A percentile compares a stretch with the other conserved stretches of the same genome.
These are phyloP conservation scores for Emydoidea blandingii DNA, from an alignment of 2,797 vertebrate genomes.

Conservation along the genomic window DNA sequence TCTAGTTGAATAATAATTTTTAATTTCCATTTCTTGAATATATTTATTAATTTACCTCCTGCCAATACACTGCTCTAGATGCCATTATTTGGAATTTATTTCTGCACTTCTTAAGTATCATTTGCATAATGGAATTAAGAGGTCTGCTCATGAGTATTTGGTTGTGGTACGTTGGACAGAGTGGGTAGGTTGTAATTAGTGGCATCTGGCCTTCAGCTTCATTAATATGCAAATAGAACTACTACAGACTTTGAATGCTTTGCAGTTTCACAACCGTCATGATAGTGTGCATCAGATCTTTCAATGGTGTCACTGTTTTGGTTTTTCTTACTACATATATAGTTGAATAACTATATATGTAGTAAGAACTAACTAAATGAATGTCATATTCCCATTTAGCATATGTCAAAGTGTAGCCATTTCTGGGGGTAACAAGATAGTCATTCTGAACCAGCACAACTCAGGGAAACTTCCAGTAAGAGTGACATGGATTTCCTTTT, in stretches of 20 bases:
- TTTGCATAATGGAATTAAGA: slow-evolving; percentile 97
- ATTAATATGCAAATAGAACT: slow-evolving; percentile 97
- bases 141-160: slow-evolving; percentile 89
- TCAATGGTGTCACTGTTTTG: not conserved
- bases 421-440: not conserved
- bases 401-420: not conserved
- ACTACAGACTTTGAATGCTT: slow-evolving; percentile 85
- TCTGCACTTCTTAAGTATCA: slow-evolving; percentile 85
- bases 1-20: slow-evolving; percentile 81
- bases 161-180: slow-evolving; percentile 91
- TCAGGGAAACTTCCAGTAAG: not conserved
- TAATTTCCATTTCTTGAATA: slow-evolving; percentile 81
- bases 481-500: not conserved
- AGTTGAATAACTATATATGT: not conserved
- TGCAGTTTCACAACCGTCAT: slow-evolving; percentile 42
- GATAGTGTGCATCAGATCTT: slow-evolving; percentile 26
- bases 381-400: not conserved
- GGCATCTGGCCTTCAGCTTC: slow-evolving; percentile 95
- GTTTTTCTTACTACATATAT: not conserved
- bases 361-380: slow-evolving; percentile 10
- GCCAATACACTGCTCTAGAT: slow-evolving; percentile 80
- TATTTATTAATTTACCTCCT: slow-evolving; percentile 85
- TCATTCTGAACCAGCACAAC: not conserved
- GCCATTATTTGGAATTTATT: slow-evolving; percentile 85
- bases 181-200: slow-evolving; percentile 94